Percentiles rank a stretch among this genome's conserved stretches.
Conservation (phyloP, 2,888 invertebrate genomes). For the Camptogramma bilineatum region DNA sequence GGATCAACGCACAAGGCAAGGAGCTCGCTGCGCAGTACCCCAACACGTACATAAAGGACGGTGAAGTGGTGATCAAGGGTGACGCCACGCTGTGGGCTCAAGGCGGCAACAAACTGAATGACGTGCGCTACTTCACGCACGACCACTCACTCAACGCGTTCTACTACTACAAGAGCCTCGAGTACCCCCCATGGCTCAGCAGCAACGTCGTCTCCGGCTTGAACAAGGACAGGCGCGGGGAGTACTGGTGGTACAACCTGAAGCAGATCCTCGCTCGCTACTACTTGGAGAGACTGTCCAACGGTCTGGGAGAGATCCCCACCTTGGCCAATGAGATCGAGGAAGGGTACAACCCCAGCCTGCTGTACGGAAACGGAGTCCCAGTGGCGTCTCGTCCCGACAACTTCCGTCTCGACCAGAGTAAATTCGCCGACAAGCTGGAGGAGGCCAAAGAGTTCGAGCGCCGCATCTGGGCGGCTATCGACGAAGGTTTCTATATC, state of each 20-base stretch:
- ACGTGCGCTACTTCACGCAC: constrained; percentile 89
- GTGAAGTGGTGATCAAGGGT: constrained; percentile 83
- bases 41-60: constrained; percentile 65
- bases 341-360: constrained; percentile 87
- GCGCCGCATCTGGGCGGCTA: constrained; percentile 85
- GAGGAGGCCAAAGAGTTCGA: constrained; percentile 80
- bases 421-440: constrained; percentile 71
- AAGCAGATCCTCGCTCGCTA: constrained; percentile 90
- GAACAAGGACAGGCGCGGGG: constrained; percentile 38
- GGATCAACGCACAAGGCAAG: constrained; percentile 78
- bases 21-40: constrained; percentile 62
- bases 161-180: constrained; percentile 87
- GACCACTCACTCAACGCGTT: constrained; percentile 88
- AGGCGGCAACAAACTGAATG: constrained; percentile 82
- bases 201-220: constrained; percentile 81
- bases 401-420: constrained; percentile 79
- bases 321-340: constrained; percentile 79
- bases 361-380: constrained; percentile 87
- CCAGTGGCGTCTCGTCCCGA: constrained; percentile 87
- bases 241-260: constrained; percentile 61
- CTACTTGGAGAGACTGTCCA: constrained; percentile 90
- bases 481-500: constrained; percentile 84
- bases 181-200: constrained; percentile 88
- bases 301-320: constrained; percentile 88
- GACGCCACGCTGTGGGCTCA: constrained; percentile 87